phyloP scores from a whole-genome alignment of 2,888 invertebrate species.

The Lamellibrachia satsuma region DNA sequence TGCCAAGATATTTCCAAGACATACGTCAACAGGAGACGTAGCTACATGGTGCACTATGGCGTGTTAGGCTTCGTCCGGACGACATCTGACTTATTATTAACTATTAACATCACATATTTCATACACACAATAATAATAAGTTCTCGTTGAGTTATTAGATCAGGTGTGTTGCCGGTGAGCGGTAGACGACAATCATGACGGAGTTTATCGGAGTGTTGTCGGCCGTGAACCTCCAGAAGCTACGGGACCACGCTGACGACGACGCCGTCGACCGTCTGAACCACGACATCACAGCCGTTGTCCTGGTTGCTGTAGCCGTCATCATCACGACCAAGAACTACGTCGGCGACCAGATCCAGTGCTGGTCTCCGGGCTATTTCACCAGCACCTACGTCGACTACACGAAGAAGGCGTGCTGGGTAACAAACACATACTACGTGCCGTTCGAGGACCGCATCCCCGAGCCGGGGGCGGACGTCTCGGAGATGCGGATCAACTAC shows the following conservation, averaged over 20 bases:
- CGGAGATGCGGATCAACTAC: constrained; percentile 26
- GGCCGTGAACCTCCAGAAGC: constrained; percentile 26
- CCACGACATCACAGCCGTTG: constrained; percentile 69
- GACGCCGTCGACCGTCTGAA: constrained; percentile 65
- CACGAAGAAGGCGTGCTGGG: constrained; percentile 27
- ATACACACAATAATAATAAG: neutral
- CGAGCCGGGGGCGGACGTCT: constrained; percentile 19
- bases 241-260: constrained; percentile 58
- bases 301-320: constrained; percentile 89
- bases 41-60: neutral
- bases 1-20: neutral
- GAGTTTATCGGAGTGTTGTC: constrained; percentile 23
- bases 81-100: neutral
- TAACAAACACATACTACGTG: constrained; percentile 23
- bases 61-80: neutral
- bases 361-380: constrained; percentile 71
- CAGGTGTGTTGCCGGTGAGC: neutral
- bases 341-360: constrained; percentile 96
- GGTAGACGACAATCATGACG: neutral
- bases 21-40: neutral
- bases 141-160: neutral
- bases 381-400: constrained; percentile 44
- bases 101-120: neutral
- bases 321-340: constrained; percentile 93
- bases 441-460: constrained; percentile 18